Base-by-base conservation (phyloP, 2,113 vertebrate species). In the Brienomyrus longianalis region DNA sequence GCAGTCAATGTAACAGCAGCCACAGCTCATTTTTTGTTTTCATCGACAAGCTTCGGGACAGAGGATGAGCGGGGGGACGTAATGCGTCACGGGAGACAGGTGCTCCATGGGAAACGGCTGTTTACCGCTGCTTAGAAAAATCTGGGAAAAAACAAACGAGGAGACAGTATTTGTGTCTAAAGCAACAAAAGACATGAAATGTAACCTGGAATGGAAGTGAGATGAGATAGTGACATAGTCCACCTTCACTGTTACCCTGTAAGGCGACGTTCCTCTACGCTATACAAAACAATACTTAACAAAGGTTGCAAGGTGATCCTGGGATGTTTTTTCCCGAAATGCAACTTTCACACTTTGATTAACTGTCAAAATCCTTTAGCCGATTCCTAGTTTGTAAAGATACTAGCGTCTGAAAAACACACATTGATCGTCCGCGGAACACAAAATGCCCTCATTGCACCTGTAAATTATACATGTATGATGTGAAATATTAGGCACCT, bases 111-210 rank as follows among this genome's bases (percentile, higher is more conserved):
- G 51, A 87, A 87, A 90, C 52, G 74, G 74, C 74, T 89, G 47
- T 83, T 89, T 85, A 85, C 80, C 27, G 47, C 23, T 13, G 15
- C 54, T 85, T 84, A 35, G 47, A 89, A 89, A 80, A 70, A 84
- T 47, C 21, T 31, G 43, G 47, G 45, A 17, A 59, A 70, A 59
- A 88, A 70, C 59, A 70, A 88, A 21, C 3, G 70, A 45, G 35
- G n/a, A 70, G 31, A 48, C 7, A 66, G 56, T 54, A 47, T 59
- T 85, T 21, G 48, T 66, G 83, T 89, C 56, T 85, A 86, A 89
- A 47, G 80, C 43, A 89, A 89, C 89, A 62, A 89, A 50, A 45
- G 54, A n/a, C 43, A 59, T 89, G 89, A 89, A 89, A 89, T 51
- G 54, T 59, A 89, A 85, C 56, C 89, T 66, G 80, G 52, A 86